These are phyloP conservation scores for Dynastes hyllus DNA, from an alignment of 2,888 invertebrate genomes.

Conservation along the genomic window DNA sequence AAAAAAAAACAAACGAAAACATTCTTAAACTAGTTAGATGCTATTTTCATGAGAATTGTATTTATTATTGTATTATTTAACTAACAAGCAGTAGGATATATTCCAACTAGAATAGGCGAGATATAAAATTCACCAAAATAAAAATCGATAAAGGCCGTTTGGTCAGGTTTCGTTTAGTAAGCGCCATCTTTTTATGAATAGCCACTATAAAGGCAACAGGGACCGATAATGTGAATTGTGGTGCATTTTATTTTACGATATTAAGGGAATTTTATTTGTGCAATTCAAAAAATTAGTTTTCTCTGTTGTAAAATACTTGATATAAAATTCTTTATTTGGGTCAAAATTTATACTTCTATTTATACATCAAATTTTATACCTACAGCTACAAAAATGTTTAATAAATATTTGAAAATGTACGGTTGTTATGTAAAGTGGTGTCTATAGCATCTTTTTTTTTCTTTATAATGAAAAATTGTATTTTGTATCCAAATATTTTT, in stretches of 20 bases:
- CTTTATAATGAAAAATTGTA: no score
- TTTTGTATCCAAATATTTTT: no score
- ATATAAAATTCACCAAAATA: constrained; percentile 32
- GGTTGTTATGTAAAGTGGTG: no score
- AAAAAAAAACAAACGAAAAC: neutral
- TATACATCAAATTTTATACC: neutral
- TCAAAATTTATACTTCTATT: neutral
- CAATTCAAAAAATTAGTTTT: neutral
- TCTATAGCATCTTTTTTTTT: no score
- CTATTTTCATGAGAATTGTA: neutral
- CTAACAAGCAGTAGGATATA: neutral
- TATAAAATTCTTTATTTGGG: neutral
- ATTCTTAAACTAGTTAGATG: neutral
- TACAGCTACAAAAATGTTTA: neutral
- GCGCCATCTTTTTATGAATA: constrained; percentile 43
- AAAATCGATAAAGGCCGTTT: constrained; percentile 42
- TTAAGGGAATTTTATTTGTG: neutral
- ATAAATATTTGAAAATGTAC: neutral
- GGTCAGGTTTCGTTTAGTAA: constrained; percentile 15
- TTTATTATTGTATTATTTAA: constrained; percentile 11
- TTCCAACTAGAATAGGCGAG: neutral
- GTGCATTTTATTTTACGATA: neutral
- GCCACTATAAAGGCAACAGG: constrained; percentile 29
- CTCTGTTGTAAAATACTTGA: neutral
- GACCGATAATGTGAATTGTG: neutral